Evolutionary conservation across 1,140 invertebrate genomes (phyloP).

Genomic region (Stegodyphus mimosarum): DNA sequence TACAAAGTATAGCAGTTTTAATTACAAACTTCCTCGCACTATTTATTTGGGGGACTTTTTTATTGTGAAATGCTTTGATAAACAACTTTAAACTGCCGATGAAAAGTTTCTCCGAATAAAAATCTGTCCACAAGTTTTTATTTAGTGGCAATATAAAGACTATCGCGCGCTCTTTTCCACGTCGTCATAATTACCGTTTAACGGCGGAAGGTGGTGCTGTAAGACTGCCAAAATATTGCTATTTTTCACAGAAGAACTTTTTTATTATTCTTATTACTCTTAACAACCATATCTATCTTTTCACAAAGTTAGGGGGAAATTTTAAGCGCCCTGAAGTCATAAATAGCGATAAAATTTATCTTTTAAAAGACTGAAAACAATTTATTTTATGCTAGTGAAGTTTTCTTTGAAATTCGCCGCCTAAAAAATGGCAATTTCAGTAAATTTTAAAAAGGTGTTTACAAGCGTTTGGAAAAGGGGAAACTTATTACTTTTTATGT

Average conservation of each 20-base stretch:
- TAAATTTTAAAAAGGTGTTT: slow-evolving; percentile 45
- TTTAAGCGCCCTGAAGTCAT: slow-evolving; percentile 35
- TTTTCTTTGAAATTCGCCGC: slow-evolving; percentile 37
- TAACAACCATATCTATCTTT: slow-evolving; percentile 55
- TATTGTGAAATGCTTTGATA: slow-evolving; percentile 41
- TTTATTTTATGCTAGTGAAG: slow-evolving; percentile 48
- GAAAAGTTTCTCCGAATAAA: slow-evolving; percentile 48
- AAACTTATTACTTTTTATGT: slow-evolving; percentile 32
- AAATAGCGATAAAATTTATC: slow-evolving; percentile 51
- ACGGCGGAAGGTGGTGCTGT: slow-evolving; percentile 47
- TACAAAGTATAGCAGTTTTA: slow-evolving; percentile 48
- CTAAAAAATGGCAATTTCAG: slow-evolving; percentile 22
- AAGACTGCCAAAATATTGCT: slow-evolving; percentile 29
- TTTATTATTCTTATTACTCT: slow-evolving; percentile 48
- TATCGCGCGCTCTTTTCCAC: slow-evolving; percentile 10
- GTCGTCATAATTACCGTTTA: slow-evolving; percentile 49
- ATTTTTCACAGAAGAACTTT: slow-evolving; percentile 26
- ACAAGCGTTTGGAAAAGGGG: slow-evolving; percentile 30
- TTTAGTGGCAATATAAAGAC: slow-evolving; percentile 32
- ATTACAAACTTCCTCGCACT: slow-evolving; percentile 50
- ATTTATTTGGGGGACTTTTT: slow-evolving; percentile 26
- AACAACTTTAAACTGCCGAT: slow-evolving; percentile 55
- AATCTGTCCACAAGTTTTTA: slow-evolving; percentile 35
- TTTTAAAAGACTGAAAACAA: slow-evolving; percentile 43
- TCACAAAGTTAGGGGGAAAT: slow-evolving; percentile 44